Conservation (phyloP, 2,797 vertebrate species). For the Acomys russatus region DNA sequence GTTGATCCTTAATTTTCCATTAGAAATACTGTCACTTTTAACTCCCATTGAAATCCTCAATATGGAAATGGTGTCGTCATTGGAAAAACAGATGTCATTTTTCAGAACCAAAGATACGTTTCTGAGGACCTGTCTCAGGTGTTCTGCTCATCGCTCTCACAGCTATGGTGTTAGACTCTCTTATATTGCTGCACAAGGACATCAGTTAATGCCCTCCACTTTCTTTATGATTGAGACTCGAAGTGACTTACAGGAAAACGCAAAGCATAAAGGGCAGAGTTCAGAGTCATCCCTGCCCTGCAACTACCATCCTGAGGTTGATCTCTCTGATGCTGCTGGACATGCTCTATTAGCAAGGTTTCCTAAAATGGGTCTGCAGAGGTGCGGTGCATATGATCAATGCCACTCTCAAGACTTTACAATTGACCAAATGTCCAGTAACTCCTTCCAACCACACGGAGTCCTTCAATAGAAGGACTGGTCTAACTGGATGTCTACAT, state of each 20-base stretch:
- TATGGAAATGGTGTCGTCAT: background rate
- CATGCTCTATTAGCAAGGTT: background rate
- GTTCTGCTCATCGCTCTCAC: background rate
- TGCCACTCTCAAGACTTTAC: background rate
- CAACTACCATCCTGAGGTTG: background rate
- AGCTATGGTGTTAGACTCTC: background rate
- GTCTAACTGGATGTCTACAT: no score
- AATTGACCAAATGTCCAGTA: background rate
- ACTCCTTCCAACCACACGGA: background rate
- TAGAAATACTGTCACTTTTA: background rate
- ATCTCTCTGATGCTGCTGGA: background rate
- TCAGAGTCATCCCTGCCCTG: no score
- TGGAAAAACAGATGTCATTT: background rate
- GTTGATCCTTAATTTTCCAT: background rate
- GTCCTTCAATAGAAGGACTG: background rate
- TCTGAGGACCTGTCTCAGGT: background rate
- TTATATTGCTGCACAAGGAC: background rate
- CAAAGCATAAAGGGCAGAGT: background rate
- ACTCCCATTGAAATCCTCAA: background rate
- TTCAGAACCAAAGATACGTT: conserved; percentile 43
- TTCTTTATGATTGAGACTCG: background rate
- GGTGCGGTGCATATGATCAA: background rate
- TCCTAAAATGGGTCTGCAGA: background rate
- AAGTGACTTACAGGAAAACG: background rate
- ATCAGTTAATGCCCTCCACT: background rate